Base-by-base conservation (phyloP, 1,140 invertebrate species). In the Sarcophaga bullata region DNA sequence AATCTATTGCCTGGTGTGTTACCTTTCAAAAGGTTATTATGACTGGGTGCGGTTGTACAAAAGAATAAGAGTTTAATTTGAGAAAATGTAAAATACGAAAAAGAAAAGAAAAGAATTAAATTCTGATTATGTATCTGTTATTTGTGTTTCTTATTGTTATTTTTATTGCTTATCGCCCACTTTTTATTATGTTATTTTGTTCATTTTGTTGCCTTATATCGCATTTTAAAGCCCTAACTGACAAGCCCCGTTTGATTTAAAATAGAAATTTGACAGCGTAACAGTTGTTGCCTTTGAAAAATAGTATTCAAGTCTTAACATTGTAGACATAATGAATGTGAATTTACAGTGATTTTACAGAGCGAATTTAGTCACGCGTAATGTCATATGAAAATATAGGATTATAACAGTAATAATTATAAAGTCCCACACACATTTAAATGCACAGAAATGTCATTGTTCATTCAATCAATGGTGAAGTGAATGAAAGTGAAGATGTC, bases 181-280 rank as follows among this genome's bases (percentile, higher is more conserved):
- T 81, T 73, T 9, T 52, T 52, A 7, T 73, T 50, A 10, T 52
- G 78, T 58, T 54, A n/a, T 17, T 19, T n/a, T 58, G 17, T 7
- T 80, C 37, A n/a, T 25, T 25, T 73, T 81, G 50, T 49, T 49
- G 46, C 48, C 48, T 78, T 19, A 78, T 78, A 78, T 78, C 75
- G 11, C 49, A 78, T 50, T 78, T 78, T 78, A 50, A 52, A 78
- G 75, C 50, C 75, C 10, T 48, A 78, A 25, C 75, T 48, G 73
- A 76, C 73, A 78, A 78, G 48, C 75, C 75, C 52, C 81, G 68
- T 81, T 50, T 17, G 58, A 81, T 81, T 81, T 73, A 81, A 81
- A 73, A 50, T 73, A 58, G 81, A 81, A 81, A 62, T 81, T 81
- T 81, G 81, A 81, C 81, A 81, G 81, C 46, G 52, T 47, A 81